These are phyloP conservation scores for Erebia palarica DNA, from an alignment of 2,888 invertebrate genomes.

Conservation along the genomic window DNA sequence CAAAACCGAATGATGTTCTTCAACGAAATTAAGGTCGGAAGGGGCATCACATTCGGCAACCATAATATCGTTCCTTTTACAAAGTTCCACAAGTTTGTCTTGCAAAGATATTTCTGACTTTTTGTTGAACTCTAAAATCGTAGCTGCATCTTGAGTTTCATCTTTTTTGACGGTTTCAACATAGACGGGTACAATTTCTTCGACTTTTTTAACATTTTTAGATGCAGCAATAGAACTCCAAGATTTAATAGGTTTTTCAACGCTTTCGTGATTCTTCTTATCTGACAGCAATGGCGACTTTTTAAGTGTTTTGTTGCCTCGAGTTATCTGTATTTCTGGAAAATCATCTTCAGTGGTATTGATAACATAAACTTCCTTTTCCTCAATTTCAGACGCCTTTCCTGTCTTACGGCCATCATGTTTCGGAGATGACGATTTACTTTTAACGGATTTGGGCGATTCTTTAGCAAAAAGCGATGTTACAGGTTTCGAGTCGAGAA, in stretches of 20 bases:
- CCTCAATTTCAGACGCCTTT: conserved; percentile 53
- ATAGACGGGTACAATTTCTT: conserved; percentile 40
- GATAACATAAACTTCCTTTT: conserved; percentile 74
- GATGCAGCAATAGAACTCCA: conserved; percentile 81
- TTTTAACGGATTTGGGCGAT: conserved; percentile 57
- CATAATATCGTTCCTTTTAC: conserved; percentile 75
- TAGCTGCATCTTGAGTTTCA: conserved; percentile 38
- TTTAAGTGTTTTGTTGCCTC: conserved; percentile 62
- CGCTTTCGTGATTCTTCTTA: conserved; percentile 45
- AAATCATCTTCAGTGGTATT: conserved; percentile 73
- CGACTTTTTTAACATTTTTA: conserved; percentile 54
- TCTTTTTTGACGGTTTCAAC: conserved; percentile 38
- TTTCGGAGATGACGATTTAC: conserved; percentile 64
- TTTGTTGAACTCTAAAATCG: conserved; percentile 33
- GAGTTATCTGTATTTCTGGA: conserved; percentile 75
- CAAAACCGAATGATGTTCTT: conserved; percentile 71
- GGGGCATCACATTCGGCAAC: conserved; percentile 76
- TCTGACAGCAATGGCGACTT: conserved; percentile 61
- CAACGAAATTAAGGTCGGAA: conserved; percentile 70
- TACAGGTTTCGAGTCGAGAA: conserved; percentile 33
- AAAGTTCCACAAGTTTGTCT: conserved; percentile 70
- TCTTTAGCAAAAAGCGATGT: conserved; percentile 49
- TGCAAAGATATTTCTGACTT: conserved; percentile 59
- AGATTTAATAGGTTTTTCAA: conserved; percentile 68
- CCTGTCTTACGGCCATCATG: conserved; percentile 57